Base-by-base conservation (phyloP, 2,888 invertebrate species). In the Loripinus fragilis region DNA sequence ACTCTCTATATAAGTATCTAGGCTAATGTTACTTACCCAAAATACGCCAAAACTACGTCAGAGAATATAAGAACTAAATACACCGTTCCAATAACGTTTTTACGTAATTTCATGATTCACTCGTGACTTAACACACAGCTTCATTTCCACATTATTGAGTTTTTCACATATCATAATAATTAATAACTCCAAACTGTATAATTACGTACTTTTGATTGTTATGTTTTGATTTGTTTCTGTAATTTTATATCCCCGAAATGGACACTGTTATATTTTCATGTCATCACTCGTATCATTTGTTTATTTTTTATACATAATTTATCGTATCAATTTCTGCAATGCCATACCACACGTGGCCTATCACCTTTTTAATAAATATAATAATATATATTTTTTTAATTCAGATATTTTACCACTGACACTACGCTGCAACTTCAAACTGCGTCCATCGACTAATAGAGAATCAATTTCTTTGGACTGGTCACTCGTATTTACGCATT, bases 31-130 rank as follows among this genome's bases (percentile, higher is more conserved):
- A 52, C 52, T 52, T 52, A 52, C 52, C 52, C 52, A 52, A 52
- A 52, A 15, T 52, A 52, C 15, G 25, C 52, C 2, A 25, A 10
- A 52, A 52, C 52, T 2, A 25, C 52, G 12, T 52, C 20, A 8
- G 52, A 25, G 25, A 52, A n/a, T 10, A 52, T 2, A 52, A 52
- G 28, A 52, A 52, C 8, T 52, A 52, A 28, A 52, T 52, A 52
- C 25, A 52, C 52, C 1, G 52, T 52, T 23, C 52, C 25, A 28
- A 28, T 52, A 23, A 52, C n/a, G 52, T 52, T 28, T 28, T 52
- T 52, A 52, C 15, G 52, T 52, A 52, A 52, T 52, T 52, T 52
- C 52, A 52, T 52, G 52, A 25, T 52, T 23, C 52, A 52, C 12
- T 52, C 52, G 52, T 52, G 25, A 52, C 5, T 25, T 3, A 52